A percentile compares a stretch with the other conserved stretches of the same genome.
Conservation (phyloP, 2,797 vertebrate genomes). For the Mustela erminea region DNA sequence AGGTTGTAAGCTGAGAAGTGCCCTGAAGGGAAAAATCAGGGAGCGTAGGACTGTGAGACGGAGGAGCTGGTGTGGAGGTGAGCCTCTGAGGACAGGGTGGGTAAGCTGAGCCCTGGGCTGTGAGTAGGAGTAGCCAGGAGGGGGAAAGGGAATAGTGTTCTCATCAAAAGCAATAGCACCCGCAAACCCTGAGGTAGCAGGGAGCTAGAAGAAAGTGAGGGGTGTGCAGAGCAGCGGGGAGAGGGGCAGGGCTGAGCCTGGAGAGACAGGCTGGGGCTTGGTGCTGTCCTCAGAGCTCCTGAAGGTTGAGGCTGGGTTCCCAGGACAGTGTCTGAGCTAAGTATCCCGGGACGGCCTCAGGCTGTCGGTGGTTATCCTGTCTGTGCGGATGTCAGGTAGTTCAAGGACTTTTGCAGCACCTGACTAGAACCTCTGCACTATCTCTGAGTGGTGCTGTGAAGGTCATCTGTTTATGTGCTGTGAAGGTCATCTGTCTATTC, state of each 20-base stretch:
- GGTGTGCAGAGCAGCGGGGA: background rate
- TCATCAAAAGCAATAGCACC: background rate
- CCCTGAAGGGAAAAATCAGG: background rate
- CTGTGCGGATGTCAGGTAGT: rapidly evolving
- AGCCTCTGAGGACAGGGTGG: background rate
- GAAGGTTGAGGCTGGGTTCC: background rate
- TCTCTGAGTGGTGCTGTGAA: background rate
- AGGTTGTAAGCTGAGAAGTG: background rate
- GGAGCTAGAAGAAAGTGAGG: background rate
- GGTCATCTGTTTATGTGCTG: background rate
- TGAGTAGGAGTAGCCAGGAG: background rate
- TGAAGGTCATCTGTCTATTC: background rate
- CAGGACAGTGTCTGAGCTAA: background rate
- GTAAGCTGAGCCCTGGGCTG: background rate
- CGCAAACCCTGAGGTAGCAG: background rate
- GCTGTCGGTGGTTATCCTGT: background rate
- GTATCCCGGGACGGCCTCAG: background rate
- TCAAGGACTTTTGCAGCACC: too few species aligned
- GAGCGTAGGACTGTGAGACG: too few species aligned
- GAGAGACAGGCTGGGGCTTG: background rate
- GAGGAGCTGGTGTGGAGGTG: background rate
- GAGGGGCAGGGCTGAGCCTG: background rate
- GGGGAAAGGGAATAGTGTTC: background rate
- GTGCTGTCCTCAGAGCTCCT: too few species aligned
- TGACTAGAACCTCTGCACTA: rapidly evolving